phyloP scores from a whole-genome alignment of 2,797 vertebrate species.

The Lithobates sylvaticus region DNA sequence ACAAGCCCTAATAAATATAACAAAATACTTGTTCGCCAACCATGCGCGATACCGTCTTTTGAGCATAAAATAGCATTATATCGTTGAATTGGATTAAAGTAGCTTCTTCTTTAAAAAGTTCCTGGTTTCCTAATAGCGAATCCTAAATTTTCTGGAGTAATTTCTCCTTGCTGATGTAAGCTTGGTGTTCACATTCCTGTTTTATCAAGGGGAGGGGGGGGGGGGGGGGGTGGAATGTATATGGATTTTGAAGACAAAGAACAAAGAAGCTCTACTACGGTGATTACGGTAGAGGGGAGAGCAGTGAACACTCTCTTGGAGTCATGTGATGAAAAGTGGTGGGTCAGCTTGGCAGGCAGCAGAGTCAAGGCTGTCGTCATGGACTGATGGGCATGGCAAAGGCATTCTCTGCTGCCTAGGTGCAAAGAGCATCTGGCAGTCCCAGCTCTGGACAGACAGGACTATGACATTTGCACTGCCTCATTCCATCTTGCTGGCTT shows the following conservation, averaged over 20 bases:
- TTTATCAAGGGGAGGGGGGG: slow-evolving; percentile 3
- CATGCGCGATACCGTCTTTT: not conserved
- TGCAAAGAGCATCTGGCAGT: slow-evolving; percentile 71
- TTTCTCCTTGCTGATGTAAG: slow-evolving; percentile 43
- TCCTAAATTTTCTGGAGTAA: slow-evolving; percentile 17
- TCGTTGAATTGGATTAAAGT: too few relatives aligned
- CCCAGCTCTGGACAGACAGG: slow-evolving; percentile 68
- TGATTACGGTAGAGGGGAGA: slow-evolving; percentile 75
- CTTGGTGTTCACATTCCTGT: slow-evolving; percentile 44
- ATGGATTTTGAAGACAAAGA: slow-evolving; percentile 48
- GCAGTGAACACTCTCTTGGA: slow-evolving; percentile 56
- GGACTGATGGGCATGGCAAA: slow-evolving; percentile 66
- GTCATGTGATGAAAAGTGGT: slow-evolving; percentile 71
- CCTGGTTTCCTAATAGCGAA: slow-evolving; percentile 9
- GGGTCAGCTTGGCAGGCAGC: slow-evolving; percentile 71
- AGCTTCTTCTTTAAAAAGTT: not conserved
- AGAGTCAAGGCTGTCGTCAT: slow-evolving; percentile 67
- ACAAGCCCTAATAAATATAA: not conserved
- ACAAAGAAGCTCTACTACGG: slow-evolving; percentile 74
- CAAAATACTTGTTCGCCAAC: not conserved
- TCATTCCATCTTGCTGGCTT: slow-evolving; percentile 70
- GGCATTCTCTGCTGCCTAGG: slow-evolving; percentile 71
- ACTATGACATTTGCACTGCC: slow-evolving; percentile 72
- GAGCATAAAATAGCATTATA: too few relatives aligned
- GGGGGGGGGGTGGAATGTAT: slow-evolving; percentile 17